Percentiles rank a stretch among this genome's conserved stretches.
Evolutionary conservation across 1,140 invertebrate species (phyloP).

Genomic region (Drosophila repletoides): DNA sequence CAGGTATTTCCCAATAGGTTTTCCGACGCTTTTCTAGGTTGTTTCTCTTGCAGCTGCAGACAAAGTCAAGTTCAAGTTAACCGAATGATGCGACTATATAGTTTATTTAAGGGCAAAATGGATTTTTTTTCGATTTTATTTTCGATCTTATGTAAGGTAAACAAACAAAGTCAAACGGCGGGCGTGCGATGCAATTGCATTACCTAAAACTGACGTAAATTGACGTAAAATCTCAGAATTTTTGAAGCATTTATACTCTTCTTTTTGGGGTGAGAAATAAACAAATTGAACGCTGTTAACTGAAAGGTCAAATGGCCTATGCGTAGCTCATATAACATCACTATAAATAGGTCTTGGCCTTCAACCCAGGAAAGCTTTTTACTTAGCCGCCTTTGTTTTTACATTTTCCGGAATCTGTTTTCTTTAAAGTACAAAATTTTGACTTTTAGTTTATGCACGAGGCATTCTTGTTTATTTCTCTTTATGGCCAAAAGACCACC

Average conservation of each 20-base stretch:
- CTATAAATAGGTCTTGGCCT: conserved; percentile 15
- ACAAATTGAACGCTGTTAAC: neutral
- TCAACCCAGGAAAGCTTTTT: neutral
- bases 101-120: conserved; percentile 51
- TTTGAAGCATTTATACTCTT: too few relatives aligned
- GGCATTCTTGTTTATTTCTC: conserved; percentile 53
- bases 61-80: conserved; percentile 72
- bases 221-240: conserved; percentile 5
- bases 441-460: neutral
- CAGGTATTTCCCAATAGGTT: conserved; percentile 68
- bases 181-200: conserved; percentile 41
- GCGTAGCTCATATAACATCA: neutral
- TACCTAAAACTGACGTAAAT: conserved; percentile 28
- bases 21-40: conserved; percentile 27
- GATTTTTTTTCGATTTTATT: conserved; percentile 1
- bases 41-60: conserved; percentile 21
- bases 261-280: too few relatives aligned
- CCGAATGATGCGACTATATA: conserved; percentile 22
- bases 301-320: conserved; percentile 1
- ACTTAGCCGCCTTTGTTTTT: conserved; percentile 2
- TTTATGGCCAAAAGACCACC: too few relatives aligned
- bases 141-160: conserved; percentile 43
- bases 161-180: conserved; percentile 65
- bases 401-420: conserved; percentile 27
- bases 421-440: conserved; percentile 9